phyloP scores from a whole-genome alignment of 2,113 vertebrate genomes.

The Neoarius graeffei region DNA sequence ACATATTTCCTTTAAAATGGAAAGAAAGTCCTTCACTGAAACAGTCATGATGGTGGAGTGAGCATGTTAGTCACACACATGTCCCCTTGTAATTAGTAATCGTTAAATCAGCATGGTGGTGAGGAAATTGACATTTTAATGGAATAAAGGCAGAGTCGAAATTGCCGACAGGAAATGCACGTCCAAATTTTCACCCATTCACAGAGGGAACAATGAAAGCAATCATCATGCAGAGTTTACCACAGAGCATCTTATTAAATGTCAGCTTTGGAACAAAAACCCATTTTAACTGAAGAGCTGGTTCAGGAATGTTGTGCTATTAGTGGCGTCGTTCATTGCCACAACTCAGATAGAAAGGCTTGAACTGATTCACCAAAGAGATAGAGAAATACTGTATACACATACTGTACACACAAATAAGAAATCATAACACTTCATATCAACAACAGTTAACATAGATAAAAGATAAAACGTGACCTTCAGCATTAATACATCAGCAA shows the following conservation, averaged over 20 bases:
- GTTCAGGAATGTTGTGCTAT: not conserved
- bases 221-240: constrained; percentile 6
- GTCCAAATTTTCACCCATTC: constrained; percentile 8
- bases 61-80: constrained; percentile 3
- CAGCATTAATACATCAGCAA: too few relatives aligned
- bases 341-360: not conserved
- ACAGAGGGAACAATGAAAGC: constrained; percentile 9
- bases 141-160: constrained; percentile 24
- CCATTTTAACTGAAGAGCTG: constrained; percentile 21
- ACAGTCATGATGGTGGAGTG: not conserved
- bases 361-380: not conserved
- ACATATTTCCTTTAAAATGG: not conserved
- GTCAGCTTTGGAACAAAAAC: not conserved
- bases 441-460: too few relatives aligned
- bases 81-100: constrained; percentile 21
- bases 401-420: too few relatives aligned
- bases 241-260: constrained; percentile 2
- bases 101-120: not conserved
- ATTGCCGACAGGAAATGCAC: not conserved
- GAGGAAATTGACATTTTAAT: constrained; percentile 42
- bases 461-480: too few relatives aligned
- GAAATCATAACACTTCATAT: too few relatives aligned
- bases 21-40: not conserved
- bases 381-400: not conserved
- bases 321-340: not conserved